Percentiles rank a stretch among this genome's conserved stretches.
phyloP scores from a whole-genome alignment of 2,797 vertebrate genomes.

The Poliocrania exsul region DNA sequence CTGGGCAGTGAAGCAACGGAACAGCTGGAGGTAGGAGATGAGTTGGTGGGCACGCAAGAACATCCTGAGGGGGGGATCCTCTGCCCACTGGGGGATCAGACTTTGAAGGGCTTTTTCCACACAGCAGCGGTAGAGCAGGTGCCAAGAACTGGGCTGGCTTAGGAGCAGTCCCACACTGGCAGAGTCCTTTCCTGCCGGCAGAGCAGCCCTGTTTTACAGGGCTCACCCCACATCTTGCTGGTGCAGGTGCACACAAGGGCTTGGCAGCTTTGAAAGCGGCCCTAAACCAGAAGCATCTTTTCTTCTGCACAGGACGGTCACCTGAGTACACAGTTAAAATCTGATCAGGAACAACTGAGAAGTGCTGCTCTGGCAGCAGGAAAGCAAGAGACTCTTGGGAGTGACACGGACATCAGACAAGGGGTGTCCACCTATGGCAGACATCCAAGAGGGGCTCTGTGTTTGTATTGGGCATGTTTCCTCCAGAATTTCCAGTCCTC shows the following conservation, averaged over 20 bases:
- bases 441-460: background rate
- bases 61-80: background rate
- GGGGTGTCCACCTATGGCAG: accelerated
- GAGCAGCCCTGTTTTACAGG: background rate
- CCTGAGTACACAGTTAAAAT: conserved; percentile 63
- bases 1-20: background rate
- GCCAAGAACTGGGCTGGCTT: background rate
- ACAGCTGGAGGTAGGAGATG: background rate
- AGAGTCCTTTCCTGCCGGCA: background rate
- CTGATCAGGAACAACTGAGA: background rate
- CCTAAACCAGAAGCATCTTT: conserved; percentile 65
- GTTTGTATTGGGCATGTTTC: background rate
- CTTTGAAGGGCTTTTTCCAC: background rate
- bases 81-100: background rate
- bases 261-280: background rate
- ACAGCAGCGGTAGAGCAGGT: background rate
- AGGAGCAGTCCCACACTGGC: background rate
- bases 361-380: background rate
- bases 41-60: background rate
- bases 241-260: background rate
- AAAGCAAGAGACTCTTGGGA: background rate
- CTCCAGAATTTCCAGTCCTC: background rate
- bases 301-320: conserved; percentile 23
- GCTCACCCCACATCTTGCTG: background rate
- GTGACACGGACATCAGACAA: background rate